phyloP scores from a whole-genome alignment of 1,140 invertebrate genomes.

The Calliphora vicina region DNA sequence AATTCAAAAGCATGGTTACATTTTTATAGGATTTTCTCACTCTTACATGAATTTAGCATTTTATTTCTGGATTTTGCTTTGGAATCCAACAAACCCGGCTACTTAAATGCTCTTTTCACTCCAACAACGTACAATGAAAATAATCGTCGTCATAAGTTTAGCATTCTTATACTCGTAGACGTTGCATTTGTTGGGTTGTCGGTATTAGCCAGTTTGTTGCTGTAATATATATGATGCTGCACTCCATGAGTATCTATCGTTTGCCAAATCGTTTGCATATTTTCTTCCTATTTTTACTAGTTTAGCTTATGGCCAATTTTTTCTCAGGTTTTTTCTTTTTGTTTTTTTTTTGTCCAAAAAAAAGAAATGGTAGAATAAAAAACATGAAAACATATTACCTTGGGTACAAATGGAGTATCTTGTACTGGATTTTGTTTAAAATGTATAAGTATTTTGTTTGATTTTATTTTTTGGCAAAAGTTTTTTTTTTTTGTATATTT shows the following conservation, averaged over 20 bases:
- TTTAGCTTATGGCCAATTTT: neutral
- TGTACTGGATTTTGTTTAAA: neutral
- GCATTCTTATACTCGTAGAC: neutral
- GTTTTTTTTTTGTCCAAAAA: too few species aligned
- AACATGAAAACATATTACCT: constrained; percentile 1
- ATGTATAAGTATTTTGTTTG: constrained; percentile 10
- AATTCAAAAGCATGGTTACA: neutral
- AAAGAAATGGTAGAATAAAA: neutral
- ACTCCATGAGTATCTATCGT: neutral
- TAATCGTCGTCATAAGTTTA: constrained; percentile 5
- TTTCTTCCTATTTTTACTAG: neutral
- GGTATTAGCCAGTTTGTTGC: constrained; percentile 8
- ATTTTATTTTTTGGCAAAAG: neutral
- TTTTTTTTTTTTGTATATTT: neutral
- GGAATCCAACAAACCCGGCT: neutral
- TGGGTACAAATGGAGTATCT: neutral
- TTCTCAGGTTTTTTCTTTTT: neutral
- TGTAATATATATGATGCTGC: neutral
- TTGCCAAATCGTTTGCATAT: constrained; percentile 16
- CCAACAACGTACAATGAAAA: neutral
- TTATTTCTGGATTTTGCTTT: neutral
- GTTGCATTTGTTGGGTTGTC: neutral
- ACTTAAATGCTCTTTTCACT: neutral
- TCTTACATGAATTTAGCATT: neutral
- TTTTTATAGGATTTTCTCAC: neutral